Conservation (phyloP, 2,888 invertebrate genomes). For the Sceliomorpha sp. region DNA sequence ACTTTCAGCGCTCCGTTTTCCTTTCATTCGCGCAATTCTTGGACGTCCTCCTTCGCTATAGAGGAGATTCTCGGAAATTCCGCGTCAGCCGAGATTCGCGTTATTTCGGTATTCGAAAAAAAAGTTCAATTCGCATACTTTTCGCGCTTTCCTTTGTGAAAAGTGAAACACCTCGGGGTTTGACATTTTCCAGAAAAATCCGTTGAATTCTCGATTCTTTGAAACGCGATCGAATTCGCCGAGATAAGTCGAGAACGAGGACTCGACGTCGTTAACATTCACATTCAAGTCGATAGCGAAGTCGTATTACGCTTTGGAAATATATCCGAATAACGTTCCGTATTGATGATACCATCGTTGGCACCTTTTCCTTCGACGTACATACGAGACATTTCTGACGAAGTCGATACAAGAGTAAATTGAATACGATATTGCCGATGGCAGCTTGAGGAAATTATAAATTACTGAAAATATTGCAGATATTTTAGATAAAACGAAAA, state of each 20-base stretch:
- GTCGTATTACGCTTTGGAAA: slow-evolving; percentile 25
- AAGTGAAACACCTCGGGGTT: slow-evolving; percentile 7
- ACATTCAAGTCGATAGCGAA: slow-evolving; percentile 17
- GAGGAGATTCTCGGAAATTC: no score
- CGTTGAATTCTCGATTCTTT: slow-evolving; percentile 17
- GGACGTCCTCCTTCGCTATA: slow-evolving; percentile 9
- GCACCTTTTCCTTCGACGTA: slow-evolving; percentile 1
- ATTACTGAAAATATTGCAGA: slow-evolving; percentile 10
- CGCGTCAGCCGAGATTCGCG: no score
- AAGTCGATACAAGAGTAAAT: slow-evolving; percentile 22
- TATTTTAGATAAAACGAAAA: no score
- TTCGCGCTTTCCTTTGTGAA: not conserved
- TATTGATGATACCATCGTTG: slow-evolving; percentile 26
- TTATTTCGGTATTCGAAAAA: no score
- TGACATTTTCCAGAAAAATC: slow-evolving; percentile 5
- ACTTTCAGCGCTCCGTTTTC: slow-evolving; percentile 36
- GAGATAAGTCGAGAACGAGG: slow-evolving; percentile 24
- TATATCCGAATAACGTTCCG: slow-evolving; percentile 21
- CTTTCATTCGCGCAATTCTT: slow-evolving; percentile 20
- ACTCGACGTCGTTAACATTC: slow-evolving; percentile 32
- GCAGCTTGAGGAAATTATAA: slow-evolving; percentile 30
- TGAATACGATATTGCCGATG: slow-evolving; percentile 18
- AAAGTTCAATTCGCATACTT: no score
- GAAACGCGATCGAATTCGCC: slow-evolving; percentile 11
- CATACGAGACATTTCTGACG: slow-evolving; percentile 17